A percentile compares a stretch with the other conserved stretches of the same genome.
These are phyloP conservation scores for Scaptodrosophila latifasciaeformis DNA, from an alignment of 2,888 invertebrate species.

Conservation along the genomic window DNA sequence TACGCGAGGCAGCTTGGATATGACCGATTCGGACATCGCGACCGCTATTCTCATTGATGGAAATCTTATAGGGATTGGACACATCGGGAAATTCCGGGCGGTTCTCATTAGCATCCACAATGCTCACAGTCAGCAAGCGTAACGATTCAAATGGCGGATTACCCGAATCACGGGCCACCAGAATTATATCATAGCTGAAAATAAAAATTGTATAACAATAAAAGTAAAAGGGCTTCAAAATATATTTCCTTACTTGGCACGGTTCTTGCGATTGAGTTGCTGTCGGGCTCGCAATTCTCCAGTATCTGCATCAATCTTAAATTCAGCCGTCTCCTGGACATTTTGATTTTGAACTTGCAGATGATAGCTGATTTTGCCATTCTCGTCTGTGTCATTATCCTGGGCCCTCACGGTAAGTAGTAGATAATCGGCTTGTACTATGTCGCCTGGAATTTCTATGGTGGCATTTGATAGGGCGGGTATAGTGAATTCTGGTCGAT, in stretches of 20 bases:
- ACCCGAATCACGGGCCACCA: constrained; percentile 90
- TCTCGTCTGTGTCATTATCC: constrained; percentile 88
- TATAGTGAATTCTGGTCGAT: constrained; percentile 86
- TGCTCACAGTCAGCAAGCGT: constrained; percentile 82
- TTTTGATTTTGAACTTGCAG: constrained; percentile 84
- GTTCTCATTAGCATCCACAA: constrained; percentile 89
- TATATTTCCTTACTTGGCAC: constrained; percentile 75
- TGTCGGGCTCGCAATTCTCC: constrained; percentile 89
- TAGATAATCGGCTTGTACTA: constrained; percentile 83
- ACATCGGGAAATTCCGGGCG: constrained; percentile 83
- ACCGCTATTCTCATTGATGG: constrained; percentile 82
- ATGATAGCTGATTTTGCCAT: constrained; percentile 89
- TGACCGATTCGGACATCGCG: constrained; percentile 80
- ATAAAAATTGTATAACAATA: not conserved
- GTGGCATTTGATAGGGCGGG: constrained; percentile 86
- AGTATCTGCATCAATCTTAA: constrained; percentile 84
- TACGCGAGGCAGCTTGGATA: constrained; percentile 77
- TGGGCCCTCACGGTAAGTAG: constrained; percentile 88
- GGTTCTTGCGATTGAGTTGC: constrained; percentile 85
- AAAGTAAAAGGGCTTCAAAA: not conserved
- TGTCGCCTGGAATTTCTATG: constrained; percentile 88
- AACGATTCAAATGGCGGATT: constrained; percentile 87
- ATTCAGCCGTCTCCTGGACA: constrained; percentile 87
- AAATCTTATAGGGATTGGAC: constrained; percentile 81
- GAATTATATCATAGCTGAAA: constrained; percentile 79